A percentile compares a stretch with the other conserved stretches of the same genome.
phyloP scores from a whole-genome alignment of 2,113 vertebrate genomes.

The Callospermophilus lateralis region DNA sequence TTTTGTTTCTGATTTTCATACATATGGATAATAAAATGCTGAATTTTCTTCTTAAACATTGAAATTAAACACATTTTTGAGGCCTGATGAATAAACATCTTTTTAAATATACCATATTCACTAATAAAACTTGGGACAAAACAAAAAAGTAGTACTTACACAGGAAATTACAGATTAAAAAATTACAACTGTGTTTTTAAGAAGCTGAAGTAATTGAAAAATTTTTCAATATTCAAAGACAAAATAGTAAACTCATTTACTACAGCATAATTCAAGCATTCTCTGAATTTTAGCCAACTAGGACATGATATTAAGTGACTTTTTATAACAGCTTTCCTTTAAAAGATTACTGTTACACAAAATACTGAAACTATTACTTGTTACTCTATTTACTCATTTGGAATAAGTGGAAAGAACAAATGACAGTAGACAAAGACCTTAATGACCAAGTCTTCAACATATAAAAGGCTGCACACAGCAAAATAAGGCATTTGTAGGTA shows the following conservation, averaged over 20 bases:
- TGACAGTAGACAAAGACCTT: slow-evolving; percentile 75
- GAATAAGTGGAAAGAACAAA: slow-evolving; percentile 82
- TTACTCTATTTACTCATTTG: slow-evolving; percentile 75
- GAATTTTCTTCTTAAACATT: slow-evolving; percentile 72
- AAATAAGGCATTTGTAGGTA: slow-evolving; percentile 83
- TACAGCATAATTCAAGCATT: slow-evolving; percentile 83
- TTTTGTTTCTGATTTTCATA: slow-evolving; percentile 78
- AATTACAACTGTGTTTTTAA: slow-evolving; percentile 66
- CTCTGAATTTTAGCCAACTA: slow-evolving; percentile 81
- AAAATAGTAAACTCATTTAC: slow-evolving; percentile 83
- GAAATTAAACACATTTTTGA: slow-evolving; percentile 34
- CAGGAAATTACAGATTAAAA: slow-evolving; percentile 74
- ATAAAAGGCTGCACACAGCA: slow-evolving; percentile 76
- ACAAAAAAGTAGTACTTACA: slow-evolving; percentile 79
- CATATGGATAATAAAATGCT: slow-evolving; percentile 28
- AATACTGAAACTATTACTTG: slow-evolving; percentile 65
- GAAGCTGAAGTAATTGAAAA: slow-evolving; percentile 80
- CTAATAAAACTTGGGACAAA: slow-evolving; percentile 70
- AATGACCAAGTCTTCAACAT: slow-evolving; percentile 76
- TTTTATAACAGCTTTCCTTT: slow-evolving; percentile 74
- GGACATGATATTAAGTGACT: slow-evolving; percentile 75
- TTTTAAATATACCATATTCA: slow-evolving; percentile 69
- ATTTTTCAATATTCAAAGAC: slow-evolving; percentile 82
- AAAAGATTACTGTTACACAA: slow-evolving; percentile 82
- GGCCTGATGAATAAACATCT: slow-evolving; percentile 56